Conservation (phyloP, 2,888 invertebrate species). For the Cantharis flavilabris region DNA sequence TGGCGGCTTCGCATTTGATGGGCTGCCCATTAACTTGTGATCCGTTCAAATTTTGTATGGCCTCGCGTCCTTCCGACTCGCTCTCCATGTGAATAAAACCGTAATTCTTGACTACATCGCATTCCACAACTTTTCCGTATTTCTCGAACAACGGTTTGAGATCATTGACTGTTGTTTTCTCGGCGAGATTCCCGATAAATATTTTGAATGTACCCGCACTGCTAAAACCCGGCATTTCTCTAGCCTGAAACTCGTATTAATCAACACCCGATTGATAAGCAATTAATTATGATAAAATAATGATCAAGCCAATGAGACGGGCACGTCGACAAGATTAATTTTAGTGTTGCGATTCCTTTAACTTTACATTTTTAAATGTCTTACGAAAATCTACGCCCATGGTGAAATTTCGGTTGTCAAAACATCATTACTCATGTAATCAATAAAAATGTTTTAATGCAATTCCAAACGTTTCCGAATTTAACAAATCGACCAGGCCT, state of each 20-base stretch:
- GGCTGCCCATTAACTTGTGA: conserved; percentile 84
- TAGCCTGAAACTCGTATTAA: conserved; percentile 30
- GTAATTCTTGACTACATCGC: conserved; percentile 98
- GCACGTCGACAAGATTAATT: conserved; percentile 17
- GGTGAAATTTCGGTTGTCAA: background rate
- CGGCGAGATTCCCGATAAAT: conserved; percentile 96
- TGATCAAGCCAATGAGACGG: background rate
- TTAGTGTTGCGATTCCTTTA: conserved; percentile 2
- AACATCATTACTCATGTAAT: background rate
- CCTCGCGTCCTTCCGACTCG: conserved; percentile 89
- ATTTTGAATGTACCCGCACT: conserved; percentile 92
- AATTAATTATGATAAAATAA: background rate
- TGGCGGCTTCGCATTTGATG: conserved; percentile 90
- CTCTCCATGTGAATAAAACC: conserved; percentile 98
- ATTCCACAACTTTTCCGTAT: conserved; percentile 96
- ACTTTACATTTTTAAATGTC: background rate
- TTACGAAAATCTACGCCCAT: background rate
- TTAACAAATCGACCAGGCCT: background rate
- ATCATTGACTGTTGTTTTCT: conserved; percentile 85
- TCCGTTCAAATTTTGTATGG: conserved; percentile 88
- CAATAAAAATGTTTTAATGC: background rate
- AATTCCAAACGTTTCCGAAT: background rate
- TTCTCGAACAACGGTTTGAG: conserved; percentile 94
- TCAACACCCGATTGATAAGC: conserved; percentile 13
- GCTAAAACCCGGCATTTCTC: conserved; percentile 78